phyloP scores from a whole-genome alignment of 53 echinoderm and acorn worm genomes.

The Patiria pectinifera region DNA sequence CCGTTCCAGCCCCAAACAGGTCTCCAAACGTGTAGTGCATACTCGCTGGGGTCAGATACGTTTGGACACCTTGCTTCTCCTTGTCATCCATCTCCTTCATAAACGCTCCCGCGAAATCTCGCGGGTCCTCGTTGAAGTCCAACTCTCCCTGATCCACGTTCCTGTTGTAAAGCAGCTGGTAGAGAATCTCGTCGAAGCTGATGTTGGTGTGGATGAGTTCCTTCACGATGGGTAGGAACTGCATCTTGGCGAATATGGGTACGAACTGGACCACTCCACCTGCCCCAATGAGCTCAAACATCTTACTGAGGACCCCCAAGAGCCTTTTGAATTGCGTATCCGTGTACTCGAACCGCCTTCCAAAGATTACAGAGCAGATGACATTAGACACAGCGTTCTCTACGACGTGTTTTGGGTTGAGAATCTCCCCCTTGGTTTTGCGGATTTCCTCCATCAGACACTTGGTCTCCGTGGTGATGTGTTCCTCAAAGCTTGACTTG shows the following conservation, averaged over 20 bases:
- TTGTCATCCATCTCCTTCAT: conserved; percentile 38
- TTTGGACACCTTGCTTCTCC: conserved; percentile 20
- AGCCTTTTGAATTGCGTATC: conserved; percentile 40
- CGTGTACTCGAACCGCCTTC: conserved; percentile 59
- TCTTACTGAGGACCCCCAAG: conserved; percentile 20
- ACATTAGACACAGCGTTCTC: conserved; percentile 63
- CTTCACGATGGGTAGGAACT: conserved; percentile 29
- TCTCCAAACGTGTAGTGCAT: conserved; percentile 62
- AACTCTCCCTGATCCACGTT: background rate
- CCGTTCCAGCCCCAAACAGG: conserved; percentile 81
- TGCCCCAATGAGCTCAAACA: conserved; percentile 55
- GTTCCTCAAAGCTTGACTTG: conserved; percentile 50
- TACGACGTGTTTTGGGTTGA: conserved; percentile 31
- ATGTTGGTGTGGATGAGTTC: conserved; percentile 25
- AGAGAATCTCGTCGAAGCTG: conserved; percentile 46
- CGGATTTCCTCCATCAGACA: conserved; percentile 39
- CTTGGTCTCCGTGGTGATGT: conserved; percentile 54
- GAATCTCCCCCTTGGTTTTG: background rate
- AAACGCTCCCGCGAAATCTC: conserved; percentile 57
- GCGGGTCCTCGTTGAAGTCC: conserved; percentile 2
- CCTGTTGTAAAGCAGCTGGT: background rate
- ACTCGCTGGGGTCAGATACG: conserved; percentile 22
- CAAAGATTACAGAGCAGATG: conserved; percentile 60
- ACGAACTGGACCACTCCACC: conserved; percentile 57
- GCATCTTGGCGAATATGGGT: conserved; percentile 54